Percentiles rank a stretch among this genome's conserved stretches.
Conservation (phyloP, 2,888 invertebrate species). For the Heliconius charithonia region DNA sequence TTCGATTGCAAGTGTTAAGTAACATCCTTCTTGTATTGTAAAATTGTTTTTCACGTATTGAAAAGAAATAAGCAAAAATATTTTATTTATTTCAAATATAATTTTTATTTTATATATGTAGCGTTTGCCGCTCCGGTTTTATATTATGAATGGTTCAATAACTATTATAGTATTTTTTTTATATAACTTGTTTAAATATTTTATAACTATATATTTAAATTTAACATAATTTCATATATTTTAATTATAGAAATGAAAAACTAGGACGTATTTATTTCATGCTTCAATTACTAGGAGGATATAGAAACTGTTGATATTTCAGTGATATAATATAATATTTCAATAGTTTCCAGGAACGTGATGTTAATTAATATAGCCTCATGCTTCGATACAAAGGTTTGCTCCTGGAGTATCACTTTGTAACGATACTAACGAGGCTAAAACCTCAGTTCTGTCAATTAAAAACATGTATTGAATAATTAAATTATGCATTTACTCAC, state of each 20-base stretch:
- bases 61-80: not conserved
- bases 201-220: not conserved
- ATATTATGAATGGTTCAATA: too few relatives aligned
- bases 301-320: not conserved
- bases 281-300: not conserved
- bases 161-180: too few relatives aligned
- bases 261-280: not conserved
- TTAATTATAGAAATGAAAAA: not conserved
- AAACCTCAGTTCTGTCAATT: not conserved
- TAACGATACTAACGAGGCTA: not conserved
- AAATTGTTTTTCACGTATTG: not conserved
- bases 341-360: constrained; percentile 8
- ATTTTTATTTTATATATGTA: too few relatives aligned
- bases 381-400: constrained; percentile 11
- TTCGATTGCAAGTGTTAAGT: not conserved
- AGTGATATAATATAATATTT: constrained; percentile 7
- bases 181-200: not conserved
- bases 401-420: not conserved
- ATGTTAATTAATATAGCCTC: constrained; percentile 20
- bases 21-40: not conserved
- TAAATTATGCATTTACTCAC: not conserved
- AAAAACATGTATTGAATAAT: not conserved
- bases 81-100: too few relatives aligned
- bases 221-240: not conserved
- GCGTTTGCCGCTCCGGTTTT: too few relatives aligned